Conservation (phyloP, 2,113 vertebrate species). For the Dendropsophus ebraccatus region DNA sequence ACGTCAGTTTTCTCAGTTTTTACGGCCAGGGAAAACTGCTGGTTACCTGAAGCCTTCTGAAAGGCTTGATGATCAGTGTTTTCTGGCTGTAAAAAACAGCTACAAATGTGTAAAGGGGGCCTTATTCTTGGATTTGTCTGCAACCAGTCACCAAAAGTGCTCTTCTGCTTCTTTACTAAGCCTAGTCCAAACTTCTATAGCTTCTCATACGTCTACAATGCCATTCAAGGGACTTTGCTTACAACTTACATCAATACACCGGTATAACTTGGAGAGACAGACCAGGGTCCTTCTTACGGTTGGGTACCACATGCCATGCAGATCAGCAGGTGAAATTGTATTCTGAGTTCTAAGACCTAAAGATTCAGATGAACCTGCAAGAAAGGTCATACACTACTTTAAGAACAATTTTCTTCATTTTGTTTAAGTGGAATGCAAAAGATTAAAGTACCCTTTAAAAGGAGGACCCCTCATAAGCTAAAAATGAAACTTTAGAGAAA, state of each 20-base stretch:
- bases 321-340: slow-evolving; percentile 92
- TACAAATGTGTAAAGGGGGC: no score
- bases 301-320: slow-evolving; percentile 99
- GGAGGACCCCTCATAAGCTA: no score
- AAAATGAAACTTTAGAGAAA: no score
- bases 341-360: slow-evolving; percentile 75
- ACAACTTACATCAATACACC: slow-evolving; percentile 94
- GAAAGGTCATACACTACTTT: neutral
- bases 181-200: neutral
- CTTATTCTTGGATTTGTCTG: neutral
- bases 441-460: no score
- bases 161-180: neutral
- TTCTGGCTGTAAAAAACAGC: no score
- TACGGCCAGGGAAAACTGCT: no score
- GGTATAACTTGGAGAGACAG: slow-evolving; percentile 97
- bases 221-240: neutral
- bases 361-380: slow-evolving; percentile 76
- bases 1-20: no score
- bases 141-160: neutral
- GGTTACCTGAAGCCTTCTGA: no score
- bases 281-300: slow-evolving; percentile 95
- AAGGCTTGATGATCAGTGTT: no score
- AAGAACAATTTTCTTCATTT: no score
- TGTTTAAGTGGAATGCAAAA: no score
- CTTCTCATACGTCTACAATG: neutral